These are phyloP conservation scores for Galaxias olidus DNA, from an alignment of 2,797 vertebrate species.

Conservation along the genomic window DNA sequence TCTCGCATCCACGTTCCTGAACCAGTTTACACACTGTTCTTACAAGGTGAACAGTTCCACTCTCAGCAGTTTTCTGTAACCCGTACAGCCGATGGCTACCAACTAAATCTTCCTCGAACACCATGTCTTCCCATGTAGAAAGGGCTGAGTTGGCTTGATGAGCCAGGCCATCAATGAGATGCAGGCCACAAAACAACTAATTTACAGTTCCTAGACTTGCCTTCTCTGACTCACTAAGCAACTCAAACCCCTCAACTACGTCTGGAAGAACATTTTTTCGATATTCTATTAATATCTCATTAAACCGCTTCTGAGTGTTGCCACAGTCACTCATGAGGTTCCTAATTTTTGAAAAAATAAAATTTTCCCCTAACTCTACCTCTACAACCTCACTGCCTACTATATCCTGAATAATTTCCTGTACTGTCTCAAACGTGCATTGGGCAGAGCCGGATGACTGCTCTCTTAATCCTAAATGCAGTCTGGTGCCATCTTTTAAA, in stretches of 20 bases:
- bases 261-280: too few species aligned
- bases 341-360: not conserved
- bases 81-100: not conserved
- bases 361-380: not conserved
- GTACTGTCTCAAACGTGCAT: not conserved
- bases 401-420: not conserved
- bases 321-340: not conserved
- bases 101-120: not conserved
- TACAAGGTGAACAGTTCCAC: not conserved
- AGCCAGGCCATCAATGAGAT: too few species aligned
- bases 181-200: conserved; percentile 2
- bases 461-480: not conserved
- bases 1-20: conserved; percentile 1
- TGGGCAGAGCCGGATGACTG: not conserved
- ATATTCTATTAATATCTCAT: not conserved
- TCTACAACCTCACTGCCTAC: not conserved
- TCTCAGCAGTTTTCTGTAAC: not conserved
- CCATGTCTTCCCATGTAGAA: conserved; percentile 4
- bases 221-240: not conserved
- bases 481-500: conserved; percentile 1
- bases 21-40: not conserved
- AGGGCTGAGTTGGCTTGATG: not conserved
- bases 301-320: not conserved
- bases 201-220: not conserved
- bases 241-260: not conserved